Conservation (phyloP, 1,140 invertebrate genomes). For the Zeugodacus cucurbitae region DNA sequence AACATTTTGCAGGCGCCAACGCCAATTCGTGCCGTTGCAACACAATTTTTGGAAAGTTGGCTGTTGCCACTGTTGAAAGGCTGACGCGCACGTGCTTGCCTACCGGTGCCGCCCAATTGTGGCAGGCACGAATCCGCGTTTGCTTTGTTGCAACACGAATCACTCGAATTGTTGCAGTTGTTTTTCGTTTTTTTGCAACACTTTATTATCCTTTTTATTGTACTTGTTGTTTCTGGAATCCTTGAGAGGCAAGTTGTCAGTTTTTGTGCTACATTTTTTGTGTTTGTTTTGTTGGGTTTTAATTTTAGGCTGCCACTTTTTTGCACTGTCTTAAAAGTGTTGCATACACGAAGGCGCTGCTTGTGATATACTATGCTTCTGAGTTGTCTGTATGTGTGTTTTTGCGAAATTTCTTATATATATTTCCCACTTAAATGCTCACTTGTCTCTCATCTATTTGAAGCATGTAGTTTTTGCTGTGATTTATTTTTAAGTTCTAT, state of each 20-base stretch:
- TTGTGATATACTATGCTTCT: neutral
- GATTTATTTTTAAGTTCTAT: neutral
- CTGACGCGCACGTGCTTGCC: conserved; percentile 14
- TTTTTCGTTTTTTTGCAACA: neutral
- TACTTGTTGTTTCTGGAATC: neutral
- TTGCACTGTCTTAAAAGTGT: neutral
- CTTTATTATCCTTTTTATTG: neutral
- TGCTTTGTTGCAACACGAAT: conserved; percentile 1
- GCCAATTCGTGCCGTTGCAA: neutral
- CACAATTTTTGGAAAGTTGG: neutral
- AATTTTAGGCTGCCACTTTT: neutral
- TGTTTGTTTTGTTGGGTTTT: neutral
- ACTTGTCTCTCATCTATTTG: neutral
- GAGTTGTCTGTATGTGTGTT: neutral
- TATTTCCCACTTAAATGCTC: neutral
- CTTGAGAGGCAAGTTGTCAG: conserved; percentile 15
- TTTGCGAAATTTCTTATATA: neutral
- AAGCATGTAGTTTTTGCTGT: neutral
- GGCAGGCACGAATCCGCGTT: conserved; percentile 3
- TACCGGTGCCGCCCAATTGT: neutral
- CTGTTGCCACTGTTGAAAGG: conserved; percentile 17
- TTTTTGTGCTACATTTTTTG: neutral
- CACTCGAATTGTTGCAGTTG: conserved; percentile 24
- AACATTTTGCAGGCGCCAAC: neutral
- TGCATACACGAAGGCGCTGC: neutral